A percentile compares a stretch with the other conserved stretches of the same genome.
These are phyloP conservation scores for Pachymerium ferrugineum DNA, from an alignment of 2,888 invertebrate genomes.

Conservation along the genomic window DNA sequence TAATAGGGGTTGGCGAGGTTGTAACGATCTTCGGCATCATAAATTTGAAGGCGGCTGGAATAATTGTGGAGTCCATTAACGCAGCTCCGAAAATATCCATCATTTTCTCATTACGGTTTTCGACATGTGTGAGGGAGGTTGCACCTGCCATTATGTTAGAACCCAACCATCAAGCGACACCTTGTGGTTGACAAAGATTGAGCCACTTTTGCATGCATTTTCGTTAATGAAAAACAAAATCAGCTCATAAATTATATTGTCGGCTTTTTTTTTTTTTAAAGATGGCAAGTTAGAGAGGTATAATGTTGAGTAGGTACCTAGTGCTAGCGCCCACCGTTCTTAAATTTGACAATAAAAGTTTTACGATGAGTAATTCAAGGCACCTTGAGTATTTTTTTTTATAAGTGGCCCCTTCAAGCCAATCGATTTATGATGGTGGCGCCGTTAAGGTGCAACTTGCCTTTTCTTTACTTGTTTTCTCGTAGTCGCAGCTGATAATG, in stretches of 20 bases:
- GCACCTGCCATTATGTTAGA: slow-evolving; percentile 15
- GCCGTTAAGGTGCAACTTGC: slow-evolving; percentile 17
- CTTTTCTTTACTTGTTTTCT: slow-evolving; percentile 15
- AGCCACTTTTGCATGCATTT: neutral
- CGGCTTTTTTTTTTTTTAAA: neutral
- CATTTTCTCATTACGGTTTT: slow-evolving; percentile 20
- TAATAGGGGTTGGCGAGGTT: neutral
- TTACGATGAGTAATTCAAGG: slow-evolving; percentile 23
- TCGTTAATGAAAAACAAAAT: neutral
- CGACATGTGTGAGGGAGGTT: slow-evolving; percentile 16
- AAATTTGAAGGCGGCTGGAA: slow-evolving; percentile 9
- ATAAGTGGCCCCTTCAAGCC: slow-evolving; percentile 5
- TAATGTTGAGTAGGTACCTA: neutral
- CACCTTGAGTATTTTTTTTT: slow-evolving; percentile 6
- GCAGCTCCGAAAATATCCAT: slow-evolving; percentile 16
- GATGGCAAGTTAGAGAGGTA: neutral
- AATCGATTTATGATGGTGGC: slow-evolving; percentile 13
- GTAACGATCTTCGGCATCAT: slow-evolving; percentile 16
- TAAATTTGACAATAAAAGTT: slow-evolving; percentile 25
- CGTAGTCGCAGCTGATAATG: slow-evolving; percentile 4
- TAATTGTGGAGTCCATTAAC: slow-evolving; percentile 14
- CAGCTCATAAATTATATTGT: too few relatives aligned
- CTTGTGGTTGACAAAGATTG: slow-evolving; percentile 12
- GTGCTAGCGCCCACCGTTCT: neutral
- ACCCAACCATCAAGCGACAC: neutral